Evolutionary conservation across 2,113 vertebrate genomes (phyloP).

Genomic region (Dolichallabes microphthalmus): DNA sequence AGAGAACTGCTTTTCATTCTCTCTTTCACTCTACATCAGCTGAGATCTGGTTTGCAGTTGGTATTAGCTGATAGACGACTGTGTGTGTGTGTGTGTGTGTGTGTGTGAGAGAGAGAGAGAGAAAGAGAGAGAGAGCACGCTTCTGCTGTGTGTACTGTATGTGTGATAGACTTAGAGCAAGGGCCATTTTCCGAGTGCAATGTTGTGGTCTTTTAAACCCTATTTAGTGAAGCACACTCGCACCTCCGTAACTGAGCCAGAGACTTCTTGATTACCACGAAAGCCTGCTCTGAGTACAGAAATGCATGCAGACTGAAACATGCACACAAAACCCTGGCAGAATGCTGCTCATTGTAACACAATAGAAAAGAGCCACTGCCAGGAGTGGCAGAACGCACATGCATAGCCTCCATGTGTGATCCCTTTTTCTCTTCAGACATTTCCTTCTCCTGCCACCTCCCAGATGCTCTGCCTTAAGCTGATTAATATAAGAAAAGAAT

Average conservation of each 20-base stretch:
- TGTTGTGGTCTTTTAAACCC: conserved; percentile 26
- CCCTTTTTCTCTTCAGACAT: conserved; percentile 40
- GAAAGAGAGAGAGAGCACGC: not conserved
- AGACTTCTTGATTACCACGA: conserved; percentile 18
- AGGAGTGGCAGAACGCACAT: conserved; percentile 5
- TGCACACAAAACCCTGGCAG: not conserved
- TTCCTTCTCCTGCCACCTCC: conserved; percentile 15
- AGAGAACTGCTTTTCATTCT: not conserved
- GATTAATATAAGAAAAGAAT: conserved; percentile 46
- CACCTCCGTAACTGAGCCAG: conserved; percentile 18
- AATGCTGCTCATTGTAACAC: conserved; percentile 41
- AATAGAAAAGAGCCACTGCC: conserved; percentile 24
- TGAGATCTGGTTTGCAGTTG: not conserved
- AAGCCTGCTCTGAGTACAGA: conserved; percentile 22
- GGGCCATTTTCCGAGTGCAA: not conserved
- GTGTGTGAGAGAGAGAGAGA: not conserved
- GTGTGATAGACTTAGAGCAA: not conserved
- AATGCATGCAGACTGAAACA: not conserved
- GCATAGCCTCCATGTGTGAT: not conserved
- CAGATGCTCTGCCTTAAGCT: conserved; percentile 45
- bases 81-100: not conserved
- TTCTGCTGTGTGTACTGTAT: not conserved
- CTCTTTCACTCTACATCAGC: not conserved
- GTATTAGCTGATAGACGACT: not conserved
- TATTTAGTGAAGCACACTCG: conserved; percentile 24